Evolutionary conservation across 1,140 invertebrate genomes (phyloP), one percentile per base, ranked within the genome.

Genomic region (Aplysia californica): DNA sequence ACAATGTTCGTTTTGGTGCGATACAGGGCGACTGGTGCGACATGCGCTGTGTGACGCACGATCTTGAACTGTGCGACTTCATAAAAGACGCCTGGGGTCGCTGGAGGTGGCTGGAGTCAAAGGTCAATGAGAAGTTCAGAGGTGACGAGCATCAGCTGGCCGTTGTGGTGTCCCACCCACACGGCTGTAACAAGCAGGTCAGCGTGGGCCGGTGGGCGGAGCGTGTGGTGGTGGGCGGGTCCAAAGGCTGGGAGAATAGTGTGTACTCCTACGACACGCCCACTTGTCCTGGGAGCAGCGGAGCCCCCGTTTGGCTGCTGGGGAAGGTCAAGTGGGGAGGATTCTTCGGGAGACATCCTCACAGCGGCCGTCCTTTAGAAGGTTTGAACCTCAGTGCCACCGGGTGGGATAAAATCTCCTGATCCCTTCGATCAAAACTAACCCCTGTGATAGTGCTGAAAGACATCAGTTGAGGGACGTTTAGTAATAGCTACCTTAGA

Each of bases 181-280:
- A 72, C 44, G 70, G 70, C 20, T 72, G 70, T 26, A 55, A 36
- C 56, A 72, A 72, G 36, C 56, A 72, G 58, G 41, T 72, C 33
- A 72, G 56, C 23, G 38, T 72, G 6, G 70, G 70, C 26, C 15
- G 15, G 1, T 72, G 70, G 70, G 38, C 26, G 31, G 56, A 72
- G 15, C 31, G 70, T 20, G 35, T 39, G 20, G 56, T 72, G 29
- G 38, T 72, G 2, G 70, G 61, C 56, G 61, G 70, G 36, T 72
- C 55, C 29, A 29, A 36, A 23, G 70, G 56, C 20, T 72, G 39
- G 33, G 70, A 72, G 35, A 72, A 72, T 38, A 61, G 70, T 26
- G 70, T 72, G 35, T 72, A 72, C 70, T 61, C 70, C 35, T 72
- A 72, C 35, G 70, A 72, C 58, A 61, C 70, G 21, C 70, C 70